Conservation (phyloP, 1,140 invertebrate genomes). For the Achroia grisella region DNA sequence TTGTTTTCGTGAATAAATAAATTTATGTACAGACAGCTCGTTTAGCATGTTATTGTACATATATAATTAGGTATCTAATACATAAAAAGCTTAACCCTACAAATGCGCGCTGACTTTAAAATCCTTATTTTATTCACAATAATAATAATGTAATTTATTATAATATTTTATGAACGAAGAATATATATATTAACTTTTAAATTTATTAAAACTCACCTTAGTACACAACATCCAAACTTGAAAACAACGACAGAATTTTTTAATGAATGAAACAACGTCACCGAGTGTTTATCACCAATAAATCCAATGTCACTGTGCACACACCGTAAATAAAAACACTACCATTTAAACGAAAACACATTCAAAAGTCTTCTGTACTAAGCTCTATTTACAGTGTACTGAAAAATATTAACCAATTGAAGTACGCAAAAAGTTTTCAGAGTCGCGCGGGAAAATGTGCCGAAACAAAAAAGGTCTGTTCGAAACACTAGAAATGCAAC, state of each 20-base stretch:
- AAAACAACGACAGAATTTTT: conserved; percentile 10
- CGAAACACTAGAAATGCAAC: conserved; percentile 37
- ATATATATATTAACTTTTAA: background rate
- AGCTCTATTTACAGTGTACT: conserved; percentile 29
- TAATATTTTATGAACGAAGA: background rate
- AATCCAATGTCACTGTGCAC: conserved; percentile 40
- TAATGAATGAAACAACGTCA: conserved; percentile 33
- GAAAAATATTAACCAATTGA: conserved; percentile 34
- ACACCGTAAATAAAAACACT: conserved; percentile 27
- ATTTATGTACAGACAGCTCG: no score
- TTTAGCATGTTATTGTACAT: no score
- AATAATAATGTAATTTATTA: no score
- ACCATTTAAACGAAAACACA: conserved; percentile 31
- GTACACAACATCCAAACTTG: conserved; percentile 57
- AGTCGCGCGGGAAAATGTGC: conserved; percentile 34
- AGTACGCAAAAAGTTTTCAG: conserved; percentile 17
- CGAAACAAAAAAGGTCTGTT: conserved; percentile 26
- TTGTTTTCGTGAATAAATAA: no score
- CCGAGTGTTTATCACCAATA: conserved; percentile 32
- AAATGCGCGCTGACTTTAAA: no score
- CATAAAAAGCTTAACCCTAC: no score
- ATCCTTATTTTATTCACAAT: no score
- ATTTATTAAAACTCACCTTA: conserved; percentile 50
- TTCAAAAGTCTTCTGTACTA: conserved; percentile 30
- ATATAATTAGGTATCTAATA: no score